These are phyloP conservation scores for Drosophila neoperkinsi DNA, from an alignment of 2,888 invertebrate genomes.

Conservation along the genomic window DNA sequence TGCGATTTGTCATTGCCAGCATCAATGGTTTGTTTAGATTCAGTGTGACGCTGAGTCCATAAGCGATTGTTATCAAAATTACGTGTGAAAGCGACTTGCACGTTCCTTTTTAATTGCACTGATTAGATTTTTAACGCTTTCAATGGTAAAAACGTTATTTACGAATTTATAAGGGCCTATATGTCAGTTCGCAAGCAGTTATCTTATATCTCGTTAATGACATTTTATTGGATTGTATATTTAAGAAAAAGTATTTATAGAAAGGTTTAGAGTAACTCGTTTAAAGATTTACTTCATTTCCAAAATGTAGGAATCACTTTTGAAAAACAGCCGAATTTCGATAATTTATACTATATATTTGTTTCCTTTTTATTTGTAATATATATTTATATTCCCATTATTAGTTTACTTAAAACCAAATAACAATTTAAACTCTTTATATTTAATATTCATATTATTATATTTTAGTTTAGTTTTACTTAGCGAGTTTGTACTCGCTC, in stretches of 20 bases:
- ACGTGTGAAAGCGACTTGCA: conserved; percentile 40
- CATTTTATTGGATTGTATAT: neutral
- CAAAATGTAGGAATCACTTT: neutral
- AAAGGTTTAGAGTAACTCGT: neutral
- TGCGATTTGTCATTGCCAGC: conserved; percentile 3
- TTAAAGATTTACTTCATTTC: neutral
- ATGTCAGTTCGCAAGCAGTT: neutral
- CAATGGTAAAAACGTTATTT: neutral
- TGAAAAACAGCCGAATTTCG: neutral
- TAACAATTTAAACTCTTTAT: neutral
- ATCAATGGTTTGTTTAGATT: conserved; percentile 9
- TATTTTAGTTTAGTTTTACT: too few species aligned
- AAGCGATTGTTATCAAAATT: conserved; percentile 49
- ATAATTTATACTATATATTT: neutral
- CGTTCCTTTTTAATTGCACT: conserved; percentile 44
- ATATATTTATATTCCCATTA: too few species aligned
- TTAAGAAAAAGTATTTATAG: neutral
- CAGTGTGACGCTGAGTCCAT: conserved; percentile 28
- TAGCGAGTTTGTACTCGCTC: too few species aligned
- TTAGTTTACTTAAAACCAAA: too few species aligned
- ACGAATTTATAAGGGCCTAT: neutral
- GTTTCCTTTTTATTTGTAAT: too few species aligned
- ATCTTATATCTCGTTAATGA: neutral
- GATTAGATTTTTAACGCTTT: conserved; percentile 45
- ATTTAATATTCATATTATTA: neutral